These are phyloP conservation scores for Periophthalmodon schlosseri DNA, from an alignment of 2,113 vertebrate genomes.

Conservation along the genomic window DNA sequence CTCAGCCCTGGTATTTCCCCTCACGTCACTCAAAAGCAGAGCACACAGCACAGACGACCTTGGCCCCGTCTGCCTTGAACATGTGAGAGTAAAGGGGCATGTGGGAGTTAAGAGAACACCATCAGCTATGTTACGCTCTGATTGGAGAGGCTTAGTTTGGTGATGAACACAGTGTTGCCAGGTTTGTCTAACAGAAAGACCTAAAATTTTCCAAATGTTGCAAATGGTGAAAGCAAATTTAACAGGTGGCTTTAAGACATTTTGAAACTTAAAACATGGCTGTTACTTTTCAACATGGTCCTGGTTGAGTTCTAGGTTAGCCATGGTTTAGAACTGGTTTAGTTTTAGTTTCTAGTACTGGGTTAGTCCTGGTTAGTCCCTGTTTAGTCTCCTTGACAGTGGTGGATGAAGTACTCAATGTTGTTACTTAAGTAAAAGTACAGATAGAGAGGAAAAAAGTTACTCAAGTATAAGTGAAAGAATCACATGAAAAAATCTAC, in stretches of 20 bases:
- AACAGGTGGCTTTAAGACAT: background rate
- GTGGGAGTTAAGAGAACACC: background rate
- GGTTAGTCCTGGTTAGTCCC: too few relatives aligned
- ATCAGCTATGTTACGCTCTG: background rate
- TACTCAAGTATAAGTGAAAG: too few relatives aligned
- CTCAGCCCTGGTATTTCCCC: conserved; percentile 48
- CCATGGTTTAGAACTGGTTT: too few relatives aligned
- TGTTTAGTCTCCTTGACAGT: too few relatives aligned
- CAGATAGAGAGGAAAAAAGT: too few relatives aligned
- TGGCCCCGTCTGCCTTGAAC: conserved; percentile 7
- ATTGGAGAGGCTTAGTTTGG: background rate
- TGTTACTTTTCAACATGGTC: too few relatives aligned
- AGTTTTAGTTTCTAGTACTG: too few relatives aligned
- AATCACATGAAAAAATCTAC: too few relatives aligned
- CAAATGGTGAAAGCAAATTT: background rate
- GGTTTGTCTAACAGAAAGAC: background rate
- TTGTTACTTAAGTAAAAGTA: too few relatives aligned
- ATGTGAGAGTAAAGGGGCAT: background rate
- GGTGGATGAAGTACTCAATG: too few relatives aligned
- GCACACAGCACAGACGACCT: conserved; percentile 43
- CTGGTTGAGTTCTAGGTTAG: too few relatives aligned
- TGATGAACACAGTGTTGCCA: background rate
- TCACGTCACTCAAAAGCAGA: conserved; percentile 26
- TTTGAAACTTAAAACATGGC: too few relatives aligned
- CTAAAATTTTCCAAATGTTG: background rate